Conservation (phyloP, 2,888 invertebrate genomes). For the Barypeithes pellucidus region DNA sequence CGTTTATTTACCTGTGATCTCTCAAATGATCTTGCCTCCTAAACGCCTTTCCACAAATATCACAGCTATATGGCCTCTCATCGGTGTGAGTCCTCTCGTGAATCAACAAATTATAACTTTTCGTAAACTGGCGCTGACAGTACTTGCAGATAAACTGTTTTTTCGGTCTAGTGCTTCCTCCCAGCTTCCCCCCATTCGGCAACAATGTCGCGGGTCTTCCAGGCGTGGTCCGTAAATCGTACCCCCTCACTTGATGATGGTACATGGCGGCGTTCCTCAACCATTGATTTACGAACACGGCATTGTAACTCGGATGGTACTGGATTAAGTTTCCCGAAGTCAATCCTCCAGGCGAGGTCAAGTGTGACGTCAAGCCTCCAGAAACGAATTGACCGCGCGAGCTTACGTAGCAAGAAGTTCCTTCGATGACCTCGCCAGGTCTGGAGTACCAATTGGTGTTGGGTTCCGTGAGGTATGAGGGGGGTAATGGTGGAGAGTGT, state of each 20-base stretch:
- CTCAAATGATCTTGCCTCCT: slow-evolving; percentile 94
- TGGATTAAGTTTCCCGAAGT: slow-evolving; percentile 41
- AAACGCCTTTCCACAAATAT: slow-evolving; percentile 97
- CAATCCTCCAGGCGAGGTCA: neutral
- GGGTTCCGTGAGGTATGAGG: slow-evolving; percentile 45
- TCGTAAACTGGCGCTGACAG: slow-evolving; percentile 97
- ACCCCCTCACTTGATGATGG: slow-evolving; percentile 72
- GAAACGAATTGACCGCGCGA: slow-evolving; percentile 3
- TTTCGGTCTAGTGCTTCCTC: slow-evolving; percentile 75
- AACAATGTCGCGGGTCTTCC: slow-evolving; percentile 72
- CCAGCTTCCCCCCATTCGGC: slow-evolving; percentile 60
- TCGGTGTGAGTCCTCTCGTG: slow-evolving; percentile 98
- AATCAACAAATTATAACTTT: slow-evolving; percentile 97
- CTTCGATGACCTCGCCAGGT: slow-evolving; percentile 23
- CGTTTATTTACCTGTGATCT: slow-evolving; percentile 82
- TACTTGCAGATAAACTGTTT: slow-evolving; percentile 97
- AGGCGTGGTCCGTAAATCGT: slow-evolving; percentile 60
- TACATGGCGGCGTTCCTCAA: slow-evolving; percentile 81
- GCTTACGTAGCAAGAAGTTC: neutral
- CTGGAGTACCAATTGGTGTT: slow-evolving; percentile 64
- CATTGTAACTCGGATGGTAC: slow-evolving; percentile 67
- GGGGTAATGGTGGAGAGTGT: slow-evolving; percentile 63
- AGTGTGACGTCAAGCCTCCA: slow-evolving; percentile 5
- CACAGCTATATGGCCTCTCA: slow-evolving; percentile 96
- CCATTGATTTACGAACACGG: slow-evolving; percentile 83